Percentiles rank a stretch among this genome's conserved stretches.
phyloP scores from a whole-genome alignment of 2,113 vertebrate species.

The Neoarius graeffei region DNA sequence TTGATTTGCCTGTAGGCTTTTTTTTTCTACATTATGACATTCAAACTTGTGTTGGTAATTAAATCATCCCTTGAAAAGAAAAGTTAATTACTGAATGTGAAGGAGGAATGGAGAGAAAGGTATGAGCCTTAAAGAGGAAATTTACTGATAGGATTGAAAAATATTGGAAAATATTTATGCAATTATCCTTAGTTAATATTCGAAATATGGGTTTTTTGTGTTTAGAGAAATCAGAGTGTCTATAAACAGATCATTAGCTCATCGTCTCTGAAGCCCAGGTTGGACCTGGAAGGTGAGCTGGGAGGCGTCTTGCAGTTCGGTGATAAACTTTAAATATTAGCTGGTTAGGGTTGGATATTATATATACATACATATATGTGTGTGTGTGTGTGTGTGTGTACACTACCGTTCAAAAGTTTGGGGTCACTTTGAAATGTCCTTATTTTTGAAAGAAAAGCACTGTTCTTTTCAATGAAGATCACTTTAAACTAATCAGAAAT shows the following conservation, averaged over 20 bases:
- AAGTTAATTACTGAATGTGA: constrained; percentile 23
- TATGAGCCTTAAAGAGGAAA: background rate
- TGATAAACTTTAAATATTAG: background rate
- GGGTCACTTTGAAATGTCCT: too few species aligned
- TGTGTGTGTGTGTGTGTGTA: too few species aligned
- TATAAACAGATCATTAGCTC: background rate
- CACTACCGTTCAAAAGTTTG: too few species aligned
- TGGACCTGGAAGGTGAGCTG: background rate
- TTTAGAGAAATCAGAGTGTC: background rate
- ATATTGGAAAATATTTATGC: background rate
- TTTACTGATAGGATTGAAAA: background rate
- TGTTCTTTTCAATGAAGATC: too few species aligned
- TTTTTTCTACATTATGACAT: constrained; percentile 30
- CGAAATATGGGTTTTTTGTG: background rate
- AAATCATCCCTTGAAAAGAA: constrained; percentile 26
- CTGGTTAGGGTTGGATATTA: background rate
- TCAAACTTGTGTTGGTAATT: constrained; percentile 30
- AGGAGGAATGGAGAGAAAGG: background rate
- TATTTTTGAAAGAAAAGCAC: too few species aligned
- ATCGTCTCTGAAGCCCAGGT: background rate
- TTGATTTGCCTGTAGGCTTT: constrained; percentile 26
- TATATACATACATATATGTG: too few species aligned
- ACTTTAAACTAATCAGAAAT: too few species aligned
- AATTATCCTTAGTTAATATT: background rate
- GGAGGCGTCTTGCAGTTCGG: background rate